These are phyloP conservation scores for Hyperoplus lanceolatus DNA, from an alignment of 2,797 vertebrate species.

Conservation along the genomic window DNA sequence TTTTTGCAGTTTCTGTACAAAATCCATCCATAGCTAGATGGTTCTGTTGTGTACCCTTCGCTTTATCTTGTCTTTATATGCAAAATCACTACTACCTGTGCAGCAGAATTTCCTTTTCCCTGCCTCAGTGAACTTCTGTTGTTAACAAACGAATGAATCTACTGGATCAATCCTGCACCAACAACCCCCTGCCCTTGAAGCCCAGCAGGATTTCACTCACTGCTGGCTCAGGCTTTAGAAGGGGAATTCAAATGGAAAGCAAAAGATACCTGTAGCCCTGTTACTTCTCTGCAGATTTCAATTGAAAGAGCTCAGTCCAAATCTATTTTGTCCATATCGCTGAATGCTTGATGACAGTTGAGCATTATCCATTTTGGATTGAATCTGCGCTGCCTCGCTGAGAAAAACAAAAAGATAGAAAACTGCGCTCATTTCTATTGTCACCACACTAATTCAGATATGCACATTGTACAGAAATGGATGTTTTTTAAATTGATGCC, in stretches of 20 bases:
- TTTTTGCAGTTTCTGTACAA: constrained; percentile 52
- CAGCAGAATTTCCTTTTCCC: constrained; percentile 45
- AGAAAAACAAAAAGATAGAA: constrained; percentile 17
- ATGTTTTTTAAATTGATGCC: constrained; percentile 76
- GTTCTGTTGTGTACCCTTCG: constrained; percentile 50
- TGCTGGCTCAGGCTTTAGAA: constrained; percentile 21
- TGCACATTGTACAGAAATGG: constrained; percentile 82
- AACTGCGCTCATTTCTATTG: constrained; percentile 37
- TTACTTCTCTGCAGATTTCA: constrained; percentile 61
- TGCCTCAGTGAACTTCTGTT: constrained; percentile 50
- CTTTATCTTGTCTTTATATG: constrained; percentile 64
- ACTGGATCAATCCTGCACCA: constrained; percentile 45
- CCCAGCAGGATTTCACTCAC: constrained; percentile 24
- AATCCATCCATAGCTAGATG: constrained; percentile 72
- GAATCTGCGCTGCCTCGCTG: constrained; percentile 49
- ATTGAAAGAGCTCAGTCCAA: constrained; percentile 70
- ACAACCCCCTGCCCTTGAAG: constrained; percentile 19
- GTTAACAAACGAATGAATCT: constrained; percentile 35
- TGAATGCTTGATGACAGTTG: constrained; percentile 63
- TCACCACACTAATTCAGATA: constrained; percentile 81
- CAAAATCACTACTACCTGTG: constrained; percentile 71
- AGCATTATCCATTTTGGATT: constrained; percentile 55
- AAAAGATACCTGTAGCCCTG: constrained; percentile 39
- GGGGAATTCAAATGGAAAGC: constrained; percentile 26
- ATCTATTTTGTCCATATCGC: constrained; percentile 72